phyloP scores from a whole-genome alignment of 23 tunicate species.

The Halocynthia aurantium region DNA sequence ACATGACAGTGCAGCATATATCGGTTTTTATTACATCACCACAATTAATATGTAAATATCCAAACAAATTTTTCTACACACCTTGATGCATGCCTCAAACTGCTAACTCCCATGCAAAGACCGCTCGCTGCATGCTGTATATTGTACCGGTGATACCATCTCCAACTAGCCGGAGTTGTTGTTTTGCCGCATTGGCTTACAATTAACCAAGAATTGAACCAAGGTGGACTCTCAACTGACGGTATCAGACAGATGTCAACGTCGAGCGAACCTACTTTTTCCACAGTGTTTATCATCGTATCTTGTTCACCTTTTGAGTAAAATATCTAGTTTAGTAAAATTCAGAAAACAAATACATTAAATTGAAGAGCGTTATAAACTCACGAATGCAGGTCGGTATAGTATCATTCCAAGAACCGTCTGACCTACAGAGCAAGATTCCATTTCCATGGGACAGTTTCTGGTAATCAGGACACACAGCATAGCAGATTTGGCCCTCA shows the following conservation, averaged over 20 bases:
- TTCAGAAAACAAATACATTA: not conserved
- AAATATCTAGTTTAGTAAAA: not conserved
- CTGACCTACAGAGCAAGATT: constrained; percentile 29
- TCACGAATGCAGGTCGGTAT: constrained; percentile 47
- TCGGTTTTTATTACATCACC: too few species aligned
- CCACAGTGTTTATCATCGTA: not conserved
- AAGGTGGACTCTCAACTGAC: not conserved
- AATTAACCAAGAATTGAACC: constrained; percentile 6
- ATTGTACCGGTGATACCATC: constrained; percentile 41
- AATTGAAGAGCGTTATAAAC: not conserved
- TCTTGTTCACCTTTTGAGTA: not conserved
- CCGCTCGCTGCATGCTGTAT: constrained; percentile 32
- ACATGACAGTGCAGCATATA: too few species aligned
- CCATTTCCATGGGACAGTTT: constrained; percentile 52
- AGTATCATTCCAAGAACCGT: constrained; percentile 65
- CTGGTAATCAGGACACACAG: constrained; percentile 13
- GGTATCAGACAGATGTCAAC: constrained; percentile 9
- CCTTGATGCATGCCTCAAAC: constrained; percentile 56
- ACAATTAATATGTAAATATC: not conserved
- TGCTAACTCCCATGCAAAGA: constrained; percentile 30
- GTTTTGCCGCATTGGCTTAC: not conserved
- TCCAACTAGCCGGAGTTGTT: constrained; percentile 28
- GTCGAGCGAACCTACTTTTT: not conserved
- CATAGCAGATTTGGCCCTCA: constrained; percentile 46
- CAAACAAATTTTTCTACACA: not conserved